These are phyloP conservation scores for Rhyacophila brunnea DNA, from an alignment of 1,140 invertebrate genomes.

Conservation along the genomic window DNA sequence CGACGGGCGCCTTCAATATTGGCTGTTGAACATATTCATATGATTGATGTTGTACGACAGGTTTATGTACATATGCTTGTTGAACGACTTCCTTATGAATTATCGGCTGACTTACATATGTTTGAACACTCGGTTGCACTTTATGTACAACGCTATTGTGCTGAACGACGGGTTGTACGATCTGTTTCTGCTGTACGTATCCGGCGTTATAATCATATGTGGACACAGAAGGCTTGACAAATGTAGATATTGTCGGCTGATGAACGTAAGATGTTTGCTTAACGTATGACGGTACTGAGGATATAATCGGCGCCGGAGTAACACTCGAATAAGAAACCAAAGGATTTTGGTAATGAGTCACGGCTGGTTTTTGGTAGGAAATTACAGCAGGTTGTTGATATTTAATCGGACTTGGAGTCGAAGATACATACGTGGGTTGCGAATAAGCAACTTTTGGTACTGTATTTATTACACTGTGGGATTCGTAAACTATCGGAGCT, in stretches of 20 bases:
- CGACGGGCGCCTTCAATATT: slow-evolving; percentile 24
- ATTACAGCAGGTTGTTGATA: slow-evolving; percentile 21
- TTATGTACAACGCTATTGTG: slow-evolving; percentile 22
- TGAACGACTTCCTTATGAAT: too few relatives aligned
- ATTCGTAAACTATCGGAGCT: slow-evolving; percentile 17
- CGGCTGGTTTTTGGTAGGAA: slow-evolving; percentile 34
- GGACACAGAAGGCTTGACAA: slow-evolving; percentile 16
- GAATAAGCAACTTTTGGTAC: slow-evolving; percentile 27
- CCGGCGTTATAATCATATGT: slow-evolving; percentile 1
- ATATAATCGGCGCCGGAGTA: slow-evolving; percentile 36
- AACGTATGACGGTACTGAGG: slow-evolving; percentile 35
- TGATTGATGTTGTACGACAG: slow-evolving; percentile 11
- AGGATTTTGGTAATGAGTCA: slow-evolving; percentile 47
- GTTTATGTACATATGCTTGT: slow-evolving; percentile 21
- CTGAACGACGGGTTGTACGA: slow-evolving; percentile 1
- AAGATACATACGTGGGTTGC: slow-evolving; percentile 25
- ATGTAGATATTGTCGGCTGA: slow-evolving; percentile 39
- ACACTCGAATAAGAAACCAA: slow-evolving; percentile 44
- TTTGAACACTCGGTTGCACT: slow-evolving; percentile 14
- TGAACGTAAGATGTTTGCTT: slow-evolving; percentile 41
- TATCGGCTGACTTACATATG: not conserved
- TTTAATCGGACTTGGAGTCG: slow-evolving; percentile 27
- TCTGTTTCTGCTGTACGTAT: not conserved
- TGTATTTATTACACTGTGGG: not conserved
- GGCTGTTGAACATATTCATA: slow-evolving; percentile 2